These are phyloP conservation scores for Drosophila incognita DNA, from an alignment of 2,888 invertebrate genomes.

Conservation along the genomic window DNA sequence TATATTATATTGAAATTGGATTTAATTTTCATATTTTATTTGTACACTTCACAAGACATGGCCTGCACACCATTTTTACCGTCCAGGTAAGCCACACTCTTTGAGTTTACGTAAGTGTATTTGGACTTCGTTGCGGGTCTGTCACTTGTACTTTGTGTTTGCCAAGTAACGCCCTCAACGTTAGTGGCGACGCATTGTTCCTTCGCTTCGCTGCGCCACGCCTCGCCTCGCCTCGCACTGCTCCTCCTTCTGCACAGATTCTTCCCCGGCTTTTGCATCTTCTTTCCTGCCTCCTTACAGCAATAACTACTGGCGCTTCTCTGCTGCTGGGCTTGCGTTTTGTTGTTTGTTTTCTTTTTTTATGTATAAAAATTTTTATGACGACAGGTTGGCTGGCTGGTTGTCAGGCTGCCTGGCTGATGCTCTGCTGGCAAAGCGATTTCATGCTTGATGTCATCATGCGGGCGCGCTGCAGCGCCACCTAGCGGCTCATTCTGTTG, in stretches of 20 bases:
- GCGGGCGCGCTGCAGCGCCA: conserved; percentile 64
- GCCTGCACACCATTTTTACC: not conserved
- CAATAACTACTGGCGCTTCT: conserved; percentile 2
- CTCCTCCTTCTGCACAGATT: conserved; percentile 1
- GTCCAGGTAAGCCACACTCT: not conserved
- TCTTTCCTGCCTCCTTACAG: conserved; percentile 7
- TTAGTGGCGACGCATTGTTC: conserved; percentile 58
- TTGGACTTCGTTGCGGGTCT: not conserved
- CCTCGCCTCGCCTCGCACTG: not conserved
- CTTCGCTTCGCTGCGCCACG: conserved; percentile 3
- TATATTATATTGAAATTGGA: not conserved
- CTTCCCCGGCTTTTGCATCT: conserved; percentile 9
- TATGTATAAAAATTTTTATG: conserved; percentile 74
- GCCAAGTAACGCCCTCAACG: conserved; percentile 42
- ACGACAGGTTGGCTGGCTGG: conserved; percentile 72
- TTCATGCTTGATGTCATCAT: conserved; percentile 71
- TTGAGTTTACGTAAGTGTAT: conserved; percentile 15
- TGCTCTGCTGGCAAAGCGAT: conserved; percentile 68
- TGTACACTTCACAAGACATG: no score
- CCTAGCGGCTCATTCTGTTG: conserved; percentile 60
- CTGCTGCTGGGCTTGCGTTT: conserved; percentile 34
- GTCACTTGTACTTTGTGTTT: conserved; percentile 13
- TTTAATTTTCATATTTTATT: not conserved
- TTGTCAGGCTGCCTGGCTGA: conserved; percentile 26
- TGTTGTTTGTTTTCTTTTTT: conserved; percentile 41